Conservation (phyloP, 1,140 invertebrate genomes). For the Leptopilina clavipes region DNA sequence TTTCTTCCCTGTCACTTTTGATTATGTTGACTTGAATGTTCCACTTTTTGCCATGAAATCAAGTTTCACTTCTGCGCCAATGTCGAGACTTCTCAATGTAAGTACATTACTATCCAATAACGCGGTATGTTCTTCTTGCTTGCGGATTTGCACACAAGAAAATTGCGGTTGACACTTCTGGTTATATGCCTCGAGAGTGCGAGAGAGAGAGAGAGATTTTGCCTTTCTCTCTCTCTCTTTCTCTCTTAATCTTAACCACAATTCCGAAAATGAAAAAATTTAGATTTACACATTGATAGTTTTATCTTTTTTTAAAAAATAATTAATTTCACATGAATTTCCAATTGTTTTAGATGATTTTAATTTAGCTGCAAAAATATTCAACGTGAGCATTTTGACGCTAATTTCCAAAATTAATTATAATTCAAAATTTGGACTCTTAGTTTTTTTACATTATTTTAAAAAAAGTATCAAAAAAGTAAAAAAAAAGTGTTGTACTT, state of each 20-base stretch:
- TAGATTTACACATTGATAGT: no score
- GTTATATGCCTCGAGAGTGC: conserved; percentile 24
- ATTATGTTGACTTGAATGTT: conserved; percentile 27
- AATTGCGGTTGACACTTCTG: conserved; percentile 44
- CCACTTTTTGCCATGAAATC: conserved; percentile 14
- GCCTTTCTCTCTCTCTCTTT: no score
- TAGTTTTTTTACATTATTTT: no score
- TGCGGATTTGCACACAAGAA: conserved; percentile 38
- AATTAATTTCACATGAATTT: no score
- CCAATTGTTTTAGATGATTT: no score
- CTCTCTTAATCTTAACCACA: neutral
- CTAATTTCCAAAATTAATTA: no score
- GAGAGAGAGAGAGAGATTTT: conserved; percentile 21
- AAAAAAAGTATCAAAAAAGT: no score
- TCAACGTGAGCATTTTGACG: no score
- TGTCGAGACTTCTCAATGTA: neutral
- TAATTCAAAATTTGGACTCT: no score
- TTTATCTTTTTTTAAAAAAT: no score
- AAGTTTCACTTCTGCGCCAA: conserved; percentile 22
- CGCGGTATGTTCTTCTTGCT: conserved; percentile 19
- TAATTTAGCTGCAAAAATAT: no score
- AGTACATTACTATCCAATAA: conserved; percentile 30
- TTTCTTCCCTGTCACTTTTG: conserved; percentile 1
- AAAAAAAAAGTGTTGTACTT: no score
- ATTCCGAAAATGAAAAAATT: neutral